Conservation (phyloP, 2,113 vertebrate genomes). For the Neodon shergylaensis region DNA sequence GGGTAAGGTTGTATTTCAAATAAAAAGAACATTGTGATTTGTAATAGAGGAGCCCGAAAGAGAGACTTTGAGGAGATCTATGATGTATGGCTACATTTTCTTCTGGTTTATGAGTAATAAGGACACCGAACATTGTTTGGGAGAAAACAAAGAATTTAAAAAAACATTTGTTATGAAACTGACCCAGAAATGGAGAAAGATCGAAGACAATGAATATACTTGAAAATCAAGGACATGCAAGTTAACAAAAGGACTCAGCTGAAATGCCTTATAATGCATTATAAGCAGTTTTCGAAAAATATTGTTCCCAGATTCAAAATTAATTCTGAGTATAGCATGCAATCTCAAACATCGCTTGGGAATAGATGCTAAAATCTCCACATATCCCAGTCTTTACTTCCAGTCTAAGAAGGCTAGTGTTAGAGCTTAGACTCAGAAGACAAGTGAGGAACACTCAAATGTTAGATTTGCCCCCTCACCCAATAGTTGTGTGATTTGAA, state of each 20-base stretch:
- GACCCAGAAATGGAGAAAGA: neutral
- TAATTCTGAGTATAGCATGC: constrained; percentile 5
- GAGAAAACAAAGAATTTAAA: constrained; percentile 43
- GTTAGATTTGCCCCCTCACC: neutral
- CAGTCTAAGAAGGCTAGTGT: neutral
- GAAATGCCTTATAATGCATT: neutral
- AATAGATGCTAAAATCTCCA: constrained; percentile 7
- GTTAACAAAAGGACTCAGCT: constrained; percentile 15
- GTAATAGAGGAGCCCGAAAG: neutral
- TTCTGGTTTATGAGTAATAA: constrained; percentile 35
- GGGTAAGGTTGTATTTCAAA: constrained; percentile 34
- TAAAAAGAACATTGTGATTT: constrained; percentile 59
- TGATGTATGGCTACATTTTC: constrained; percentile 20
- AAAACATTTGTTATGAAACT: constrained; percentile 42
- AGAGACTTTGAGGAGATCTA: constrained; percentile 17
- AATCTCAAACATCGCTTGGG: neutral
- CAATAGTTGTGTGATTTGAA: neutral
- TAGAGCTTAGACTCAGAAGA: neutral
- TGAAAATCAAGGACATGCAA: constrained; percentile 37
- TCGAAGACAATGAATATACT: constrained; percentile 39
- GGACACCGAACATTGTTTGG: constrained; percentile 23
- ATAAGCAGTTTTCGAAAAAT: neutral
- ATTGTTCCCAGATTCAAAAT: neutral
- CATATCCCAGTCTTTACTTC: neutral
- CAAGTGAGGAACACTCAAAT: neutral